Percentiles rank a stretch among this genome's conserved stretches.
phyloP scores from a whole-genome alignment of 2,888 invertebrate species.

The Xanthia togata region DNA sequence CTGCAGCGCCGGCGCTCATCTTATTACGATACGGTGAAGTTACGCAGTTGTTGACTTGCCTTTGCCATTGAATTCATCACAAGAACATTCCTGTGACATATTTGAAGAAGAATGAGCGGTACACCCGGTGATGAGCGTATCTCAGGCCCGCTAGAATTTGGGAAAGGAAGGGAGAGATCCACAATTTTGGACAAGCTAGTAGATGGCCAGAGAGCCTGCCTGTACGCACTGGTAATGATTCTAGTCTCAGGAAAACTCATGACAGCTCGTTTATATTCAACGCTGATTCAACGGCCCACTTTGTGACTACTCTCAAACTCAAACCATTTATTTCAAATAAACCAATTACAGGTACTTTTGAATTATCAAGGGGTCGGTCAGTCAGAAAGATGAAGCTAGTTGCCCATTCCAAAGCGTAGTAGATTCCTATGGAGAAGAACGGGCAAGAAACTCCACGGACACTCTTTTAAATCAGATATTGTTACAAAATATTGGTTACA shows the following conservation, averaged over 20 bases:
- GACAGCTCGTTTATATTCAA: background rate
- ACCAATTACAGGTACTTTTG: no score
- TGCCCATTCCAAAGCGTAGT: no score
- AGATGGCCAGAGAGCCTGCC: background rate
- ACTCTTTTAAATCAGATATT: no score
- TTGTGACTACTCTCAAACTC: background rate
- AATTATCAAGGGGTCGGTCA: no score
- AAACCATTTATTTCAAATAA: no score
- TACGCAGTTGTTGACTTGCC: constrained; percentile 19
- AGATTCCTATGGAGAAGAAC: no score
- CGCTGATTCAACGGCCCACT: background rate
- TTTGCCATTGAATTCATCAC: constrained; percentile 29
- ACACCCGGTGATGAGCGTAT: background rate
- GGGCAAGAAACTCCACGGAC: no score
- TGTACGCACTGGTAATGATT: background rate
- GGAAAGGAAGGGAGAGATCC: background rate
- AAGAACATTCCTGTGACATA: constrained; percentile 25
- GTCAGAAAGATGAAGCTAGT: no score
- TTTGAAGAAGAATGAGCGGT: background rate
- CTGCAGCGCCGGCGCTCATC: constrained; percentile 17
- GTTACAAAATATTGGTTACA: no score
- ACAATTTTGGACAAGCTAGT: background rate
- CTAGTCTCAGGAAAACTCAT: background rate
- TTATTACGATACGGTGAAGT: constrained; percentile 34
- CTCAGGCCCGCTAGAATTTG: background rate